Evolutionary conservation across 2,888 invertebrate species (phyloP), one percentile per base, ranked within the genome.

Genomic region (Cephalotes varians): DNA sequence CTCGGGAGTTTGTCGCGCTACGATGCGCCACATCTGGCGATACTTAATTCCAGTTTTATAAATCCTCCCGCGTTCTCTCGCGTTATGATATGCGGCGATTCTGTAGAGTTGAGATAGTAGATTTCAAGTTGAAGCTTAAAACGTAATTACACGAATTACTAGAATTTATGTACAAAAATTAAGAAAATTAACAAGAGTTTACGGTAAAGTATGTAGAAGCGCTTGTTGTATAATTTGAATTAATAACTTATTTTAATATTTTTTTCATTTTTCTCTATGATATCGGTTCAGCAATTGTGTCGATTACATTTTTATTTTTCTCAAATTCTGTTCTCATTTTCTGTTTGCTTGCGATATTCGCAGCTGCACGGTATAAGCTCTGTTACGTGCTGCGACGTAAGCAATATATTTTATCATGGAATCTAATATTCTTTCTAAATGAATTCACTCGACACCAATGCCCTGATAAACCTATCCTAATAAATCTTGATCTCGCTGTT

Each of bases 1-100:
- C 64, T 21, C 15, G 67, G n/a, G 34, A 34, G 49, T 76, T 60
- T 60, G 44, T 72, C 56, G 31, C 10, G 54, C 44, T 34, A 49
- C 47, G 47, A 76, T 58, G 76, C 76, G 21, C 31, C 71, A 56
- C 77, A 71, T 77, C 51, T 77, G 76, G 76, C 49, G 34, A 37
- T 37, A 25, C 49, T 76, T 76, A 51, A 67, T 67, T 76, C 49
- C 37, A 51, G 25, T 67, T 67, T 67, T 51, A 34, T 37, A 28
- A 67, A 67, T 34, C 67, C 49, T 25, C 7, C 25, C 64, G 21
- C 15, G 64, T 47, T 25, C 6, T 12, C 10, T 12, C 18, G 6
- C 47, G 25, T 18, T 7, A n/a, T 9, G 60, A 72, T 72, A 54
- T 54, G 34, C 58, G n/a, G n/a, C 71, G 37, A 28, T 60, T 60